Conservation (phyloP, 2,888 invertebrate species). For the Drosophila fulvimacula region DNA sequence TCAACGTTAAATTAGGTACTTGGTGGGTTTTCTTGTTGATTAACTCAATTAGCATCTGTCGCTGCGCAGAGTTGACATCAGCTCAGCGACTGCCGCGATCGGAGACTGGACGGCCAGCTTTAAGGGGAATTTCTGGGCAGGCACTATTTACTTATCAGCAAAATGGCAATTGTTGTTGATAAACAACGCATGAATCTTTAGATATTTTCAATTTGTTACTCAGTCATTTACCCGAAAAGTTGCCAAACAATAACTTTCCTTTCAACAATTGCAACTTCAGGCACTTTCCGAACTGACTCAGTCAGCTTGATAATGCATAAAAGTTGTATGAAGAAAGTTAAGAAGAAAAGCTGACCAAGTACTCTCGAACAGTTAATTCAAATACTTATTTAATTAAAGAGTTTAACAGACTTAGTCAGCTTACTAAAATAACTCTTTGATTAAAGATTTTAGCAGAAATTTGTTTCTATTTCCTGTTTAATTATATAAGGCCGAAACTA, state of each 20-base stretch:
- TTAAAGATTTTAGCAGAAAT: neutral
- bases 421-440: neutral
- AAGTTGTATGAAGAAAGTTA: neutral
- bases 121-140: slow-evolving; percentile 26
- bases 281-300: slow-evolving; percentile 21
- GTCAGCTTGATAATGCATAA: slow-evolving; percentile 12
- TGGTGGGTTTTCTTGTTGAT: slow-evolving; percentile 35
- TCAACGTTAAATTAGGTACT: neutral
- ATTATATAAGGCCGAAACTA: neutral
- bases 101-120: neutral
- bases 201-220: slow-evolving; percentile 59
- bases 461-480: slow-evolving; percentile 30
- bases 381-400: no score
- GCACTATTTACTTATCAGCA: slow-evolving; percentile 65
- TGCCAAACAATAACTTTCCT: slow-evolving; percentile 34
- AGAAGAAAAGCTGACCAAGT: no score
- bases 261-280: slow-evolving; percentile 20
- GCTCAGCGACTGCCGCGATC: slow-evolving; percentile 4
- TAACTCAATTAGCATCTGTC: slow-evolving; percentile 47
- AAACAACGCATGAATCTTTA: slow-evolving; percentile 51
- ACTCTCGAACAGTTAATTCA: no score
- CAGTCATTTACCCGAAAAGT: slow-evolving; percentile 33
- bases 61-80: slow-evolving; percentile 66
- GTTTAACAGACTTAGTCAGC: no score
- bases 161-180: slow-evolving; percentile 11